phyloP scores from a whole-genome alignment of 2,888 invertebrate genomes.

The Nemapogon koenigi region DNA sequence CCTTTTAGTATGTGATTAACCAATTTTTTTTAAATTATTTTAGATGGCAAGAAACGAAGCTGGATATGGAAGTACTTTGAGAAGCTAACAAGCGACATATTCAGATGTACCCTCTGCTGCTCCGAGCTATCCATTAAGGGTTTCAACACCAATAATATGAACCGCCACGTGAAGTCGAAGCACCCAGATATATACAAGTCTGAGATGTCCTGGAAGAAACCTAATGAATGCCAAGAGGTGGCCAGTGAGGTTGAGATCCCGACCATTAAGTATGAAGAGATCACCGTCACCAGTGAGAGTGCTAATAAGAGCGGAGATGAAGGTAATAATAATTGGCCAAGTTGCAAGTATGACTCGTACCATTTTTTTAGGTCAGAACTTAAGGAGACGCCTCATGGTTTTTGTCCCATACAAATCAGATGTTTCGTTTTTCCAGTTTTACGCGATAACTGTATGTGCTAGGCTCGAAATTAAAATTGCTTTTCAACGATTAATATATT shows the following conservation, averaged over 20 bases:
- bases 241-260: slow-evolving; percentile 26
- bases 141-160: slow-evolving; percentile 55
- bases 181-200: slow-evolving; percentile 36
- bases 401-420: too few relatives aligned
- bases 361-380: too few relatives aligned
- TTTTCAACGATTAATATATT: too few relatives aligned
- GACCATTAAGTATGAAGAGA: neutral
- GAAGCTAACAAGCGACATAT: slow-evolving; percentile 43
- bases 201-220: too few relatives aligned
- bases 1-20: slow-evolving; percentile 14
- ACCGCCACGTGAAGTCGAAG: slow-evolving; percentile 42
- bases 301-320: too few relatives aligned
- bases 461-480: too few relatives aligned
- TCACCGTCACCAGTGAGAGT: too few relatives aligned
- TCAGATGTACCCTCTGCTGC: slow-evolving; percentile 45
- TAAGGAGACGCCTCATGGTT: too few relatives aligned
- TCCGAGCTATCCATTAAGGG: slow-evolving; percentile 53
- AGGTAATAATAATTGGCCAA: too few relatives aligned
- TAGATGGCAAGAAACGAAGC: slow-evolving; percentile 44
- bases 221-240: slow-evolving; percentile 16
- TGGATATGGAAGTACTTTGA: slow-evolving; percentile 60
- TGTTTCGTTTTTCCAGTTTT: too few relatives aligned
- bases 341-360: too few relatives aligned
- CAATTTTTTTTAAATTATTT: slow-evolving; percentile 15
- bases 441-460: too few relatives aligned